phyloP scores from a whole-genome alignment of 2,113 vertebrate genomes.

The Crotalus horridus region DNA sequence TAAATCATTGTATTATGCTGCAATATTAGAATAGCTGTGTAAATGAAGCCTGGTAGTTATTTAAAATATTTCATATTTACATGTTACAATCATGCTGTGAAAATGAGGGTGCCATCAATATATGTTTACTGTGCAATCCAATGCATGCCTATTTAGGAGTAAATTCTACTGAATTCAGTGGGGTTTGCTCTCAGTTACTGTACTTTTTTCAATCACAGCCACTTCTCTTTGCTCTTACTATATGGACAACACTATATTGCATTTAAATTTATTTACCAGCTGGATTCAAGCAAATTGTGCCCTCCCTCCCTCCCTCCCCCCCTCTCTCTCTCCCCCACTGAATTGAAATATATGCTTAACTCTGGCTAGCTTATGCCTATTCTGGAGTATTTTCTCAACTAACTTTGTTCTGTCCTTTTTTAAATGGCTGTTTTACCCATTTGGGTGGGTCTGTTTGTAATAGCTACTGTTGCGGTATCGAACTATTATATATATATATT shows the following conservation, averaged over 20 bases:
- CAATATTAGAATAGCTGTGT: not conserved
- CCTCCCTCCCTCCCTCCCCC: not conserved
- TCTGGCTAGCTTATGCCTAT: not conserved
- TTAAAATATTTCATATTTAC: not conserved
- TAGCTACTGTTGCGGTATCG: not conserved
- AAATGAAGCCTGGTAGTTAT: not conserved
- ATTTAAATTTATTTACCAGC: not conserved
- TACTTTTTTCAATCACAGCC: not conserved
- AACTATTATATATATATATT: not conserved
- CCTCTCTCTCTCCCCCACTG: not conserved
- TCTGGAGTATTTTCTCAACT: not conserved
- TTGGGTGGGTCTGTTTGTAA: not conserved
- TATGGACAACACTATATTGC: not conserved
- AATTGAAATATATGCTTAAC: not conserved
- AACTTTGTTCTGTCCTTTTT: not conserved
- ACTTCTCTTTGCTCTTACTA: not conserved
- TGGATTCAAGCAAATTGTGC: not conserved
- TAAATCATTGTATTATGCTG: rapidly evolving
- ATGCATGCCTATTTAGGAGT: not conserved
- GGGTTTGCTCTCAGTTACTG: not conserved
- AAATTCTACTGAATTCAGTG: not conserved
- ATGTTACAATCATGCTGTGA: not conserved
- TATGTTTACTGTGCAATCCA: not conserved
- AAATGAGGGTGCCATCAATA: not conserved
- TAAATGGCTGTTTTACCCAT: not conserved